Evolutionary conservation across 1,140 invertebrate species (phyloP), one percentile per base, ranked within the genome.

Genomic region (Papilio helenus): DNA sequence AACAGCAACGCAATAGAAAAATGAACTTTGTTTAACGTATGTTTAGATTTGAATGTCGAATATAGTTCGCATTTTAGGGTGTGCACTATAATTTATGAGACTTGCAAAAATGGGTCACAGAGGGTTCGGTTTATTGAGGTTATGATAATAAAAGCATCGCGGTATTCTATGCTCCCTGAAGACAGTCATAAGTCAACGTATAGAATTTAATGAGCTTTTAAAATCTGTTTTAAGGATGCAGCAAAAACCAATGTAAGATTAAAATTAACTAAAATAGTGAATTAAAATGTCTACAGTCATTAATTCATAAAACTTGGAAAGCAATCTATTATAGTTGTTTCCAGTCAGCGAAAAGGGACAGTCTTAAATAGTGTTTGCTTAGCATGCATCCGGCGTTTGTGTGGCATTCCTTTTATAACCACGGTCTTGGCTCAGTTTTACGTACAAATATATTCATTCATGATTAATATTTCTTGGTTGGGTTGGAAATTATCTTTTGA

Each of bases 351-450:
- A 68, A 68, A 29, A 68, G 61, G 26, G 61, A 68, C 61, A 68
- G 61, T 29, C 61, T 68, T 68, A 68, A 68, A 68, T 68, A 29
- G 61, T 18, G 61, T 34, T 68, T 68, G 61, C 61, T 68, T 34
- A 61, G 58, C 58, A 29, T 68, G 61, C 26, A 68, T 68, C 61
- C 61, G 61, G 61, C 26, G 26, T 68, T 68, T 68, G 61, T 68
- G 61, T 68, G 61, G 61, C 61, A 68, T 68, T 68, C 61, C 61
- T 68, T 68, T 68, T 68, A 68, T 68, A 68, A 29, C 55, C 20
- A 26, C 26, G 4, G 61, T 29, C 61, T 68, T 68, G 61, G 61
- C 26, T 68, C 14, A 34, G 61, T 26, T 68, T 68, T 68, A 68
- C 61, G 61, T 68, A 14, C 26, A 68, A 68, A 68, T 68, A 68